A percentile compares a stretch with the other conserved stretches of the same genome.
Evolutionary conservation across 2,113 vertebrate genomes (phyloP).

Genomic region (Nibea coibor): DNA sequence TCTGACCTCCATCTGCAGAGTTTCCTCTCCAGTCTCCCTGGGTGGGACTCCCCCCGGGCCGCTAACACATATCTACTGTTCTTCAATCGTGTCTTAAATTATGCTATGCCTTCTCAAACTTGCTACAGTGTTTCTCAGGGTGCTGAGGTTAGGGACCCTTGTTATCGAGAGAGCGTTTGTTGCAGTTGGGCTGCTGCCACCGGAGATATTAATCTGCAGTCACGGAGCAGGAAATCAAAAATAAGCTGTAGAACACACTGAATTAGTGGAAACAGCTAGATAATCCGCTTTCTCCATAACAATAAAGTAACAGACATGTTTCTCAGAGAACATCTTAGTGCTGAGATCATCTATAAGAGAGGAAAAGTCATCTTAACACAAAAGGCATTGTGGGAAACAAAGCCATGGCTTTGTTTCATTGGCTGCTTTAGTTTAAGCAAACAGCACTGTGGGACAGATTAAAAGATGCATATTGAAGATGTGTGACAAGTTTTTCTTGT

Average conservation of each 20-base stretch:
- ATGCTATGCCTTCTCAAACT: constrained; percentile 50
- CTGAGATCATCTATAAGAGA: constrained; percentile 40
- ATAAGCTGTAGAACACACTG: constrained; percentile 68
- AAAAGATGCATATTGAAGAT: not conserved
- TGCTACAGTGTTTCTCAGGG: constrained; percentile 59
- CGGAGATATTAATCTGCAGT: constrained; percentile 73
- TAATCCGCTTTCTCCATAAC: constrained; percentile 61
- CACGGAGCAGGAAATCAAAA: constrained; percentile 81
- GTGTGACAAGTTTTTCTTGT: not conserved
- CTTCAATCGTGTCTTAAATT: constrained; percentile 58
- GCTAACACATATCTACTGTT: constrained; percentile 67
- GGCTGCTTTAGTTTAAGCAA: constrained; percentile 12
- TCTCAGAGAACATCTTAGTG: constrained; percentile 62
- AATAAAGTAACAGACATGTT: constrained; percentile 52
- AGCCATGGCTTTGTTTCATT: constrained; percentile 6
- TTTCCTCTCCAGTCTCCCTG: constrained; percentile 77
- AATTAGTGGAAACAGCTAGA: constrained; percentile 75
- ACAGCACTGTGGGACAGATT: not conserved
- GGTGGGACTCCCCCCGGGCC: constrained; percentile 72
- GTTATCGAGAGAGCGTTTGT: constrained; percentile 68
- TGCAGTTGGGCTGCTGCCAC: constrained; percentile 79
- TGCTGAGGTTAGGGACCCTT: constrained; percentile 65
- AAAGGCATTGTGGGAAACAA: constrained; percentile 44
- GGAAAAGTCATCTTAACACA: constrained; percentile 21
- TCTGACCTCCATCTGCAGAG: constrained; percentile 73